A percentile compares a stretch with the other conserved stretches of the same genome.
phyloP scores from a whole-genome alignment of 2,888 invertebrate genomes.

The Philereme transversata region DNA sequence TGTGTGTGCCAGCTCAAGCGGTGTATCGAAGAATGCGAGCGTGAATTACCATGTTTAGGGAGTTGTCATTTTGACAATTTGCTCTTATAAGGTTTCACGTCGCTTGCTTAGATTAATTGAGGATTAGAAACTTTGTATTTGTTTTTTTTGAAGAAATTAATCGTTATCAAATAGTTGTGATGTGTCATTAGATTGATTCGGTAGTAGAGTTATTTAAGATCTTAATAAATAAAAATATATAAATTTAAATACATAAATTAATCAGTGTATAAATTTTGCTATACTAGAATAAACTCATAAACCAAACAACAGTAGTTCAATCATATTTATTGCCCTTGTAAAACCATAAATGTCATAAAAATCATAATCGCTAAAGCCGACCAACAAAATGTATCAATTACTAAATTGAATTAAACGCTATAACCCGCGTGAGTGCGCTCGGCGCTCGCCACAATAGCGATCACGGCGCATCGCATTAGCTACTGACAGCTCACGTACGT shows the following conservation, averaged over 20 bases:
- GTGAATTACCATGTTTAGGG: conserved; percentile 82
- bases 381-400: conserved; percentile 80
- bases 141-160: not conserved
- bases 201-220: not conserved
- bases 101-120: conserved; percentile 51
- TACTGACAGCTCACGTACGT: conserved; percentile 79
- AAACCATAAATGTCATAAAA: conserved; percentile 26
- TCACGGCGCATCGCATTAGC: conserved; percentile 81
- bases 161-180: not conserved
- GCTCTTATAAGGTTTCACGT: conserved; percentile 65
- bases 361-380: conserved; percentile 52
- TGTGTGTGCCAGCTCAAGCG: conserved; percentile 70
- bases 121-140: conserved; percentile 33
- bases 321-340: conserved; percentile 13
- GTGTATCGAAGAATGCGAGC: conserved; percentile 81
- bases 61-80: conserved; percentile 79
- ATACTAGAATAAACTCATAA: not conserved
- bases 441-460: conserved; percentile 77
- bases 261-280: not conserved
- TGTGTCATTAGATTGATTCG: not conserved
- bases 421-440: conserved; percentile 74
- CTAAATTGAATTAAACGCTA: conserved; percentile 83
- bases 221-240: not conserved
- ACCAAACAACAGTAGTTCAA: not conserved
- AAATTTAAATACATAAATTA: conserved; percentile 26